Percentiles rank a stretch among this genome's conserved stretches.
These are phyloP conservation scores for Helleia helle DNA, from an alignment of 2,888 invertebrate species.

Conservation along the genomic window DNA sequence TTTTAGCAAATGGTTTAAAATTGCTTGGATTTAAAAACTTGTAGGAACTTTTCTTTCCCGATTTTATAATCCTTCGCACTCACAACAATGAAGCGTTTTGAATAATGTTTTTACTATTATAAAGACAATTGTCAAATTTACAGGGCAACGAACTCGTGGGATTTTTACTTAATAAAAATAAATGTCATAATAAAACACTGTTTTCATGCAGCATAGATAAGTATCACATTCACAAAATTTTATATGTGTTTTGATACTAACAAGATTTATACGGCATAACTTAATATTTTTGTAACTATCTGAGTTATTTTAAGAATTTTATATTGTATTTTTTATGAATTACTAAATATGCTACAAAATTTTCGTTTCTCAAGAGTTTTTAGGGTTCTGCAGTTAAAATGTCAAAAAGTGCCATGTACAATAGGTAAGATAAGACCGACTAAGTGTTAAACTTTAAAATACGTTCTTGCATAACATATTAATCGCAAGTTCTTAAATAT, in stretches of 20 bases:
- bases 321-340: too few species aligned
- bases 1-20: conserved; percentile 64
- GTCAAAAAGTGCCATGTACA: too few species aligned
- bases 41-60: conserved; percentile 27
- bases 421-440: too few species aligned
- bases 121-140: not conserved
- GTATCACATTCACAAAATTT: not conserved
- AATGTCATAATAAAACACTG: conserved; percentile 6
- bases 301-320: too few species aligned
- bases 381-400: too few species aligned
- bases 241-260: not conserved
- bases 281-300: too few species aligned
- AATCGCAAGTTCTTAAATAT: too few species aligned
- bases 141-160: conserved; percentile 4
- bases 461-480: too few species aligned
- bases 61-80: conserved; percentile 6
- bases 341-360: too few species aligned
- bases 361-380: too few species aligned
- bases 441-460: too few species aligned
- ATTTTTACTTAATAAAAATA: not conserved
- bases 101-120: not conserved
- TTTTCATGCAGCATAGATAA: not conserved
- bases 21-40: conserved; percentile 42
- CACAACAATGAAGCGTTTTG: not conserved
- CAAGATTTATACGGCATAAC: not conserved